These are phyloP conservation scores for Apodemia mormo DNA, from an alignment of 2,888 invertebrate genomes.

Conservation along the genomic window DNA sequence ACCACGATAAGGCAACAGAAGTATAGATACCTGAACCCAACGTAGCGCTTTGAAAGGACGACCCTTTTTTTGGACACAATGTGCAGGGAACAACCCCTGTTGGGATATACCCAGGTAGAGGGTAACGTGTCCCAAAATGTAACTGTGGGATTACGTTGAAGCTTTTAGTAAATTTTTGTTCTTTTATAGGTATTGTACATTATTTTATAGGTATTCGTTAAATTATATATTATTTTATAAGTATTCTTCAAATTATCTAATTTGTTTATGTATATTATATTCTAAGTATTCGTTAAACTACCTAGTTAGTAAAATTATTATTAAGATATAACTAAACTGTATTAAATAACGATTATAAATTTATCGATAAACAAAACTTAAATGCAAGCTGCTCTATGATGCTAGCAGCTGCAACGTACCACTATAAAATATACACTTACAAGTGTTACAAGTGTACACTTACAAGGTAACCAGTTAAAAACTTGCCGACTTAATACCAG, in stretches of 20 bases:
- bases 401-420: conserved; percentile 49
- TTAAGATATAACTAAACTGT: background rate
- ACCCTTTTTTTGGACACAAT: conserved; percentile 77
- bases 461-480: conserved; percentile 47
- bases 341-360: background rate
- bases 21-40: conserved; percentile 43
- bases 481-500: conserved; percentile 33
- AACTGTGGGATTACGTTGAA: conserved; percentile 63
- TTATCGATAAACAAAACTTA: conserved; percentile 24
- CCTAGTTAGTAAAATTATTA: background rate
- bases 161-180: background rate
- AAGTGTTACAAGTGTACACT: too few relatives aligned
- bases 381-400: conserved; percentile 46
- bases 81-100: conserved; percentile 62
- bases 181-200: background rate
- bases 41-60: conserved; percentile 50
- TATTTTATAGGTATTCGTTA: too few relatives aligned
- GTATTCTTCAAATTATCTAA: too few relatives aligned
- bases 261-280: too few relatives aligned
- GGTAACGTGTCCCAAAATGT: conserved; percentile 52
- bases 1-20: conserved; percentile 29
- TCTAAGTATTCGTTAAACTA: background rate
- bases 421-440: conserved; percentile 39
- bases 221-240: too few relatives aligned
- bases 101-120: conserved; percentile 64